Base-by-base conservation (phyloP, 2,797 vertebrate genomes). In the Kryptopterus vitreolus region DNA sequence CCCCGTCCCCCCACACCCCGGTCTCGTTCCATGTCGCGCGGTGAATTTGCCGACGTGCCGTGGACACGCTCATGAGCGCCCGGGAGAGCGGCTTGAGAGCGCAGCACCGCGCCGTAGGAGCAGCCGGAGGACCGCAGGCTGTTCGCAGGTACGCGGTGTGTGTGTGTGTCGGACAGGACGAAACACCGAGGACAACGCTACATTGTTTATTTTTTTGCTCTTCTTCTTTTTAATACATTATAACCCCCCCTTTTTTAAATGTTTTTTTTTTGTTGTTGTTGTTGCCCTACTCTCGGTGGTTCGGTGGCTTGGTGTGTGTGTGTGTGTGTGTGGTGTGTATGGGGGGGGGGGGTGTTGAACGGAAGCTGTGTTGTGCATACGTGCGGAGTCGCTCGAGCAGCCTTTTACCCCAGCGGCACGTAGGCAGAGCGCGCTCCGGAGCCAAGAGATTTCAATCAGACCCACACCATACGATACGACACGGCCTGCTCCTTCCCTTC, bases 401-500 rank as follows among this genome's bases (percentile, higher is more conserved):
- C 71, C 9, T 24, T 35, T 55, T 22, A 38, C 1, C 10, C 38
- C 71, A 38, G 22, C 31, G 13, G 76, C 76, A 77, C 76, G 76
- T 77, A 77, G 31, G 33, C 74, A 63, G 24, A 29, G 69, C 1
- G 48, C 69, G 69, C 53, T 9, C 52, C 22, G 1, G 35, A 77
- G 76, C 76, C 76, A 57, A 77, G 76, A 68, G 63, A 78, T 78
- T 24, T 20, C 63, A 68, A 78, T 78, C 52, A 68, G 31, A 38
- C 52, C 52, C 70, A 13, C 48, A 53, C 24, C 57, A 26, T 24
- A 13, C 57, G 7, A 24, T 15, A 43, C 65, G 12, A 26, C 35
- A 38, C 12, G 62, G 12, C 12, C 63, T 13, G 3, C 62, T 0
- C 50, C 48, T 0, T 3, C 48, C 15, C 50, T 18, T 13, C 48